phyloP scores from a whole-genome alignment of 2,113 vertebrate genomes.

The Platichthys stellatus region DNA sequence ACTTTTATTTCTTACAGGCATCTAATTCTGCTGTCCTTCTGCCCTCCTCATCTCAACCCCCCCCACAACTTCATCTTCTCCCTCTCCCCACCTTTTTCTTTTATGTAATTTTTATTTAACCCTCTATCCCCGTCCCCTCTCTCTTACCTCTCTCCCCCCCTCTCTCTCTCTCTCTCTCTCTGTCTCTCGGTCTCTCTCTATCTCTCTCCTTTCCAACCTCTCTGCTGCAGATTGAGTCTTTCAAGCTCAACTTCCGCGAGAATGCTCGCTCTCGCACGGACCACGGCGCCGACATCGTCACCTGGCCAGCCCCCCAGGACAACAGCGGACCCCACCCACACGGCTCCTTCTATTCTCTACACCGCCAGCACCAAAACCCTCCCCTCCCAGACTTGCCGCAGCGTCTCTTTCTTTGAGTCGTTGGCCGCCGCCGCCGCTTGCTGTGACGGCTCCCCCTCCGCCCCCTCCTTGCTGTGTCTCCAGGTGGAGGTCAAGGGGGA shows the following conservation, averaged over 20 bases:
- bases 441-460: constrained; percentile 48
- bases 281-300: constrained; percentile 88
- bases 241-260: constrained; percentile 91
- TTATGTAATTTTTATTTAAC: constrained; percentile 49
- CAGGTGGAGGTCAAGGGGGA: constrained; percentile 48
- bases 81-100: background rate
- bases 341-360: constrained; percentile 34
- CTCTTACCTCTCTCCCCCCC: constrained; percentile 29
- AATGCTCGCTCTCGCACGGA: constrained; percentile 90
- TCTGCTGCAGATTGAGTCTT: constrained; percentile 95
- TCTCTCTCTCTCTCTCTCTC: constrained; percentile 55
- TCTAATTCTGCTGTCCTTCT: constrained; percentile 95
- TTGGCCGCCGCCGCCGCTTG: constrained; percentile 60
- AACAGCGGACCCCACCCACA: constrained; percentile 67
- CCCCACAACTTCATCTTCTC: constrained; percentile 39
- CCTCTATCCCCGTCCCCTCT: constrained; percentile 38
- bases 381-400: constrained; percentile 33
- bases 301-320: constrained; percentile 79
- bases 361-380: constrained; percentile 18
- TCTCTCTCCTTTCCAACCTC: constrained; percentile 64
- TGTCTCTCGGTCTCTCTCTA: constrained; percentile 15
- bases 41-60: constrained; percentile 77
- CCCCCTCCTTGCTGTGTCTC: constrained; percentile 40
- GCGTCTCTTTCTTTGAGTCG: constrained; percentile 75
- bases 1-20: constrained; percentile 98